Base-by-base conservation (phyloP, 92 coral and sea anemone species). In the Parazoanthus swiftii region DNA sequence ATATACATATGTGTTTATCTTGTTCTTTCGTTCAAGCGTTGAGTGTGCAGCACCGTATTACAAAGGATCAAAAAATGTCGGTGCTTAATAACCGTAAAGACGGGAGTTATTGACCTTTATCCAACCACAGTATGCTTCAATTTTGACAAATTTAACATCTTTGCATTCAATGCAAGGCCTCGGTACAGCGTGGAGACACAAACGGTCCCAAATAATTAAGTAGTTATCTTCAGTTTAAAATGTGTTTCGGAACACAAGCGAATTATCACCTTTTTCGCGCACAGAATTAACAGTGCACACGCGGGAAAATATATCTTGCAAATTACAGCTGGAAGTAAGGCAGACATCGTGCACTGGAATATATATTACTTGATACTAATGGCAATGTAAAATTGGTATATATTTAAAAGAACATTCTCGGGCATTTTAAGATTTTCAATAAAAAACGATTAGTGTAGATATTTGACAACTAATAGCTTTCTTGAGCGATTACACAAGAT, bases 51-150 rank as follows among this genome's bases (percentile, higher is more conserved):
- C 25, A 71, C 63, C 36, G 66, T 46, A 84, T 84, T 84, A 84
- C 77, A 71, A 71, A 84, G 79, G 59, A 26, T 23, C 8, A 16
- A 84, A 84, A 70, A n/a, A 84, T 84, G 87, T 84, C 79, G 46
- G 29, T 42, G 59, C 20, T 29, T 81, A 81, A 81, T 81, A 37
- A 59, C 87, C 87, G 35, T 80, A 42, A 70, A n/a, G 14, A 15
- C 26, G 5, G 33, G 26, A 8, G 56, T 46, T 23, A 79, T 44
- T 11, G 65, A 68, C 68, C 59, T 25, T 7, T 48, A 67, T 5
- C 13, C 25, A 13, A 11, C 36, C 86, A 35, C 39, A 5, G 14
- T 46, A 39, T 68, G 86, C 39, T 1, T 15, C 58, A 0, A 33
- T 58, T 54, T 54, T 77, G 18, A n/a, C n/a, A n/a, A 0, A 10